Percentiles rank a stretch among this genome's conserved stretches.
These are phyloP conservation scores for Holcopasites calliopsidis DNA, from an alignment of 1,140 invertebrate genomes.

Conservation along the genomic window DNA sequence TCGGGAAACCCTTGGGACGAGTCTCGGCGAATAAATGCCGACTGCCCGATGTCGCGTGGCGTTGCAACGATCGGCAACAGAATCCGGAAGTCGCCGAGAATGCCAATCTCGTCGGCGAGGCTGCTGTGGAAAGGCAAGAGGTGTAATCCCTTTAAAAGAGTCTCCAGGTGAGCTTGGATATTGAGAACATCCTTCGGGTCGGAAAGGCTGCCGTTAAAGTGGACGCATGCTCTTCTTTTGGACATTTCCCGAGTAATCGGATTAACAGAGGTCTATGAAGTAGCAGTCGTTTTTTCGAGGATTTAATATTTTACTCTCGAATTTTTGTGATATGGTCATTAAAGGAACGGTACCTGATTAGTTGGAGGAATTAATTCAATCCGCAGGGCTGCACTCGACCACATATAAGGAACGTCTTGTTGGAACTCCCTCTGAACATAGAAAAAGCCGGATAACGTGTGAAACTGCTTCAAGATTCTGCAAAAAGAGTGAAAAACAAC, in stretches of 20 bases:
- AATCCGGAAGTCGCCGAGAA: slow-evolving; percentile 36
- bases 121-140: slow-evolving; percentile 47
- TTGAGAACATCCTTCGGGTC: background rate
- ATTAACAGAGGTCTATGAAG: background rate
- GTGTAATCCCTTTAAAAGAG: slow-evolving; percentile 62
- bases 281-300: too few species aligned
- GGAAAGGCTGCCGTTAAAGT: too few species aligned
- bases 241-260: background rate
- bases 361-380: too few species aligned
- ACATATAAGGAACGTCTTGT: background rate
- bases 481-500: background rate
- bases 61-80: background rate
- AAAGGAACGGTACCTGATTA: too few species aligned
- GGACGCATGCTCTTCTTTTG: background rate
- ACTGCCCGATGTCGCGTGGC: background rate
- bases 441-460: background rate
- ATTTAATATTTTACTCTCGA: too few species aligned
- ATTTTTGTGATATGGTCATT: too few species aligned
- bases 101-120: slow-evolving; percentile 48
- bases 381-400: background rate
- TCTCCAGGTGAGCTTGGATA: slow-evolving; percentile 57
- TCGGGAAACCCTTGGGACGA: background rate
- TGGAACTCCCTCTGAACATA: too few species aligned
- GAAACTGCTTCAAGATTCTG: background rate
- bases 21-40: background rate